Base-by-base conservation (phyloP, 2,113 vertebrate species). In the Takifugu flavidus region DNA sequence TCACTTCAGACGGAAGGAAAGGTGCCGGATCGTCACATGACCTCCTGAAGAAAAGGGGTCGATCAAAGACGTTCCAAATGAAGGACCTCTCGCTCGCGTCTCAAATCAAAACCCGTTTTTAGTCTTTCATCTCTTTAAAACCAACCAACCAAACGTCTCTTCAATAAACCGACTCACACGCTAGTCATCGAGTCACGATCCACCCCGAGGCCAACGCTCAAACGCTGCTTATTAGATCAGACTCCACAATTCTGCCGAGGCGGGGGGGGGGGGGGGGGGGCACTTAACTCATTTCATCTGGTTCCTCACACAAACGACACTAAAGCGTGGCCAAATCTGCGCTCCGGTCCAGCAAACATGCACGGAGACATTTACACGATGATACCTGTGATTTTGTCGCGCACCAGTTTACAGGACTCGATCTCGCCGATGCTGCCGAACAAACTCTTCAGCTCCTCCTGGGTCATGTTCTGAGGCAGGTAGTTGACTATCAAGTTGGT, bases 401-500 rank as follows among this genome's bases (percentile, higher is more conserved):
- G 93, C 70, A 98, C 96, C 51, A 98, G 93, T 86, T 98, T 98
- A 89, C 95, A 98, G 87, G 96, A 98, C 79, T 98, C 96, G 53
- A 98, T 98, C 74, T 98, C 96, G 42, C 96, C 96, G 76, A 96
- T 96, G 89, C 96, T 98, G 26, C 95, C 94, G 75, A 98, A 98
- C 27, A 98, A 91, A 84, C 96, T 98, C 88, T 98, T 98, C 43
- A 98, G 90, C 49, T 98, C 96, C 31, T 98, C 96, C 67, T 98
- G 96, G 55, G 95, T 96, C 96, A 98, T 98, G 82, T 94, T 98
- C 88, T 98, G 96, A 67, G 96, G 96, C 91, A 98, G 94, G 77
- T 98, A 98, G 92, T 98, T 98, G 75, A 98, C 96, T 85, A 98
- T 98, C 89, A 99, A 90, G 89, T 99, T 99, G 63, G 96, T 99